phyloP scores from a whole-genome alignment of 2,888 invertebrate species.

The Tenthredo mesomela region DNA sequence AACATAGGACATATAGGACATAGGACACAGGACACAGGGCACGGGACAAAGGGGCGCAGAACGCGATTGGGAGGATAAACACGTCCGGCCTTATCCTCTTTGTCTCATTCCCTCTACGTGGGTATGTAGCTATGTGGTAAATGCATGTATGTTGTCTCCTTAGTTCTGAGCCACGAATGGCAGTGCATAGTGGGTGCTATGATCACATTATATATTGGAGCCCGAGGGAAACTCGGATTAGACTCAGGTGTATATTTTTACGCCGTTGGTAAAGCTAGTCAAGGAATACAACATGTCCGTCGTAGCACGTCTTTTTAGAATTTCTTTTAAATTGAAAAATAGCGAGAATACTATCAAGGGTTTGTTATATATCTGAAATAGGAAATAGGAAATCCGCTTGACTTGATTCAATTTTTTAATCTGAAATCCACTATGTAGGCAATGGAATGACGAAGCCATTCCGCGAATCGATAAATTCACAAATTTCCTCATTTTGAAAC shows the following conservation, averaged over 20 bases:
- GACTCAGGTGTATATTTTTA: background rate
- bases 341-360: background rate
- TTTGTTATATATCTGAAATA: background rate
- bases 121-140: background rate
- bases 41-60: background rate
- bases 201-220: background rate
- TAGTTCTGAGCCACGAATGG: background rate
- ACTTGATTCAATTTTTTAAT: background rate
- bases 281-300: background rate
- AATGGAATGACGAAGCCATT: background rate
- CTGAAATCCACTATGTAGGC: background rate
- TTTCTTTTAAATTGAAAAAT: background rate
- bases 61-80: slow-evolving; percentile 35
- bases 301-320: background rate
- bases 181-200: background rate
- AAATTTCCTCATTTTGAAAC: background rate
- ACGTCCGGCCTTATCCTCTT: slow-evolving; percentile 13
- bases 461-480: background rate
- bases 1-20: background rate
- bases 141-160: background rate
- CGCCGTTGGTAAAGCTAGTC: background rate
- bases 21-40: background rate
- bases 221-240: background rate
- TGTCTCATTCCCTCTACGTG: slow-evolving; percentile 3
- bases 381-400: background rate